These are phyloP conservation scores for Ceyx erithaca DNA, from an alignment of 2,797 vertebrate genomes.

Conservation along the genomic window DNA sequence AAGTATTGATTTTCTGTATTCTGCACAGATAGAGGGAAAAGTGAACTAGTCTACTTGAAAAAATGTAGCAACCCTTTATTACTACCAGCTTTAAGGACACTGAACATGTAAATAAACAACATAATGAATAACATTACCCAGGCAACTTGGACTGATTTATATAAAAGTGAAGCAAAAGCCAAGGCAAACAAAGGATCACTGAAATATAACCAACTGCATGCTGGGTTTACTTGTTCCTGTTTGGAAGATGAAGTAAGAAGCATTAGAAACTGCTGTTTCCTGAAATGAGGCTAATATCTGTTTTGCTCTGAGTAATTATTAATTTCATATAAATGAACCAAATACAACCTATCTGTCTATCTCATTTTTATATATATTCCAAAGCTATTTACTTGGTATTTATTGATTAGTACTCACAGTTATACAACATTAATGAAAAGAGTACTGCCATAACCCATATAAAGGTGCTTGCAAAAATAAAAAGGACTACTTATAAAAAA, in stretches of 20 bases:
- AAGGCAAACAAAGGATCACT: neutral
- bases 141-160: neutral
- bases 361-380: neutral
- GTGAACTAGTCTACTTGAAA: neutral
- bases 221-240: neutral
- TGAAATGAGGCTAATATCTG: neutral
- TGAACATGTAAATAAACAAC: slow-evolving; percentile 4
- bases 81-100: neutral
- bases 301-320: neutral
- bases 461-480: neutral
- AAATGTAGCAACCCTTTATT: neutral
- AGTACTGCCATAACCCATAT: neutral
- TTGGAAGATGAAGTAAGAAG: neutral
- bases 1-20: slow-evolving; percentile 32
- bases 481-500: neutral
- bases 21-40: neutral
- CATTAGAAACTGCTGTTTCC: neutral
- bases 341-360: neutral
- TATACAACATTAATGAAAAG: neutral
- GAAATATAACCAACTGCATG: neutral
- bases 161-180: slow-evolving; percentile 2
- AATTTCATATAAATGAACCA: neutral
- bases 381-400: neutral
- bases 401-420: neutral
- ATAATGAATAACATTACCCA: neutral